A percentile compares a stretch with the other conserved stretches of the same genome.
phyloP scores from a whole-genome alignment of 2,888 invertebrate genomes.

The Syrista parreyssii region DNA sequence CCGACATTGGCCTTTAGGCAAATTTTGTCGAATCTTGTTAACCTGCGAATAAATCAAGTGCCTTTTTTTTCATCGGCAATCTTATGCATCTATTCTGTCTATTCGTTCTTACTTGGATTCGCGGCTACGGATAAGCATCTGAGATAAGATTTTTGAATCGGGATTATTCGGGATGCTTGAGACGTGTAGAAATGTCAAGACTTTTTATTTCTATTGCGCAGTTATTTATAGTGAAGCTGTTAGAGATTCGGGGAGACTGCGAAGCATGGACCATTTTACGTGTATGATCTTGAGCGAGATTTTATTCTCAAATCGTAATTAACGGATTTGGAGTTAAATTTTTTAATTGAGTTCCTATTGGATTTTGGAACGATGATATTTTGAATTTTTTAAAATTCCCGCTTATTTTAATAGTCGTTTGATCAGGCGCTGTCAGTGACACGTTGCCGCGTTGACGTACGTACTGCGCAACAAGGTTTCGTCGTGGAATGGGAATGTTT shows the following conservation, averaged over 20 bases:
- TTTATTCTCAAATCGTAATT: background rate
- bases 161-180: too few species aligned
- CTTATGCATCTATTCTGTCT: background rate
- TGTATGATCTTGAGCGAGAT: background rate
- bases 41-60: background rate
- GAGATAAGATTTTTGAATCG: too few species aligned
- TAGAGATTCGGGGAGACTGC: background rate
- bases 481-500: background rate
- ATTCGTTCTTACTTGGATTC: background rate
- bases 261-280: background rate
- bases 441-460: background rate
- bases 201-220: background rate
- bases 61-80: background rate
- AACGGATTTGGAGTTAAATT: background rate
- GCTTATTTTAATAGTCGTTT: background rate
- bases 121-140: background rate
- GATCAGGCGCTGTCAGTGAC: background rate
- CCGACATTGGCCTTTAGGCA: background rate
- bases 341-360: too few species aligned
- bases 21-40: conserved; percentile 11
- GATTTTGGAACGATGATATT: background rate
- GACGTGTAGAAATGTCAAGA: too few species aligned
- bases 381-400: background rate
- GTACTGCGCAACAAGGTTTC: background rate
- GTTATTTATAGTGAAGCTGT: background rate